Base-by-base conservation (phyloP, 2,113 vertebrate genomes). In the Catharus fuscescens region DNA sequence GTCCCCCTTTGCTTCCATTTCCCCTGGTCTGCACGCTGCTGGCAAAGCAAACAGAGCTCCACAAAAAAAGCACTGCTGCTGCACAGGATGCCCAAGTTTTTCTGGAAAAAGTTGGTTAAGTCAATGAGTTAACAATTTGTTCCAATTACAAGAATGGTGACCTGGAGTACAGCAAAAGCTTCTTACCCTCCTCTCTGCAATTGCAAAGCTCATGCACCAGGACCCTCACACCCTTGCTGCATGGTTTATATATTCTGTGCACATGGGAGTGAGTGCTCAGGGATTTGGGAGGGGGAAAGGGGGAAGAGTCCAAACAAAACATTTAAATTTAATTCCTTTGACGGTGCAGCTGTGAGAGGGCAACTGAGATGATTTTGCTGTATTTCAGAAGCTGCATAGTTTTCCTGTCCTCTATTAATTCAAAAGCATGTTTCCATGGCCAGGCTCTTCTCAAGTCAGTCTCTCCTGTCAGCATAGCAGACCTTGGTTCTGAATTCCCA, bases 281-380 rank as follows among this genome's bases (percentile, higher is more conserved):
- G 85, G 95, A 65, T 88, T 94, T 93, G 85, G 36, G 78, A 81
- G 71, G 79, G 82, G 29, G 45, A 40, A 59, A 77, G n/a, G 65
- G 78, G 53, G 87, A 73, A 89, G 61, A 92, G 78, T 57, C 93
- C 85, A 94, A 95, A 93, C 81, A 94, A 87, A 88, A 65, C 74
- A 85, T 79, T 85, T 71, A 88, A 53, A 82, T 80, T 53, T 40
- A 82, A 71, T 87, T 71, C 77, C 80, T 95, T 90, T 87, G 81
- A 85, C 34, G 73, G 66, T 44, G 78, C 78, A 91, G 90, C 92
- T 93, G 92, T 24, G 85, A 94, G 85, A 93, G 54, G 82, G 70
- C 62, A 92, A 72, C 87, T 52, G 78, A 56, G 61, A 36, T 57
- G 28, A 10, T 85, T 92, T 72, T 88, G 78, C 81, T 76, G 0